Percentiles rank a stretch among this genome's conserved stretches.
phyloP scores from a whole-genome alignment of 2,797 vertebrate genomes.

The Brotula barbata region DNA sequence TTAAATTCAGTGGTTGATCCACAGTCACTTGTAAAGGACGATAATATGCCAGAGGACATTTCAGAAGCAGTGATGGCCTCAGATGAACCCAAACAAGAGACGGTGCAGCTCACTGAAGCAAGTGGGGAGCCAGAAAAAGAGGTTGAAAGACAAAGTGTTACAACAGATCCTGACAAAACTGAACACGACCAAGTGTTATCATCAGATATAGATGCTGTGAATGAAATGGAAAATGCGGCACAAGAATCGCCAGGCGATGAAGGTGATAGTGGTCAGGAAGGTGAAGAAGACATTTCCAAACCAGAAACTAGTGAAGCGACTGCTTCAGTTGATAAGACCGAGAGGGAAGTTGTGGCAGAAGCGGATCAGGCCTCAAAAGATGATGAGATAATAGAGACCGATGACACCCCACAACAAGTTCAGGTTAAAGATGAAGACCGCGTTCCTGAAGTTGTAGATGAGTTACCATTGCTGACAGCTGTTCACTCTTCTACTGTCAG shows the following conservation, averaged over 20 bases:
- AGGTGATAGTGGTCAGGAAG: constrained; percentile 20
- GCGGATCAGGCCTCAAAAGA: constrained; percentile 11
- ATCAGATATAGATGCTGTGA: constrained; percentile 6
- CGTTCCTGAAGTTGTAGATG: constrained; percentile 33
- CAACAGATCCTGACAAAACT: no score
- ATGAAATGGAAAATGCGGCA: constrained; percentile 18
- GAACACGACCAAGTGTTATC: constrained; percentile 9
- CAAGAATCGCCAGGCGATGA: constrained; percentile 29
- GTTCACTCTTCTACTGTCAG: constrained; percentile 38
- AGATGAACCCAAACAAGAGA: constrained; percentile 36
- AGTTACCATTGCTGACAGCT: constrained; percentile 34
- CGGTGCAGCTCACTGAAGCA: not conserved
- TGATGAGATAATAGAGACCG: constrained; percentile 15
- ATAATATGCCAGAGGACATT: not conserved
- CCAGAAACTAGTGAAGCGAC: constrained; percentile 9
- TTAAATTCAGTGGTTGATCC: constrained; percentile 19
- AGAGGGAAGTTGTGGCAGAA: constrained; percentile 18
- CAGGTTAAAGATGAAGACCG: constrained; percentile 18
- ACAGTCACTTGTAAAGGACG: constrained; percentile 26
- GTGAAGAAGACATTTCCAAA: constrained; percentile 15
- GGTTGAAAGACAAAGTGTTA: no score
- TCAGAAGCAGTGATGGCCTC: not conserved
- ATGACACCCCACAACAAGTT: constrained; percentile 4
- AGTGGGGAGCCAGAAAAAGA: constrained; percentile 29
- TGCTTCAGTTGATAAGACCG: constrained; percentile 29